Evolutionary conservation across 2,888 invertebrate species (phyloP).

Genomic region (Phaonia tiefii): DNA sequence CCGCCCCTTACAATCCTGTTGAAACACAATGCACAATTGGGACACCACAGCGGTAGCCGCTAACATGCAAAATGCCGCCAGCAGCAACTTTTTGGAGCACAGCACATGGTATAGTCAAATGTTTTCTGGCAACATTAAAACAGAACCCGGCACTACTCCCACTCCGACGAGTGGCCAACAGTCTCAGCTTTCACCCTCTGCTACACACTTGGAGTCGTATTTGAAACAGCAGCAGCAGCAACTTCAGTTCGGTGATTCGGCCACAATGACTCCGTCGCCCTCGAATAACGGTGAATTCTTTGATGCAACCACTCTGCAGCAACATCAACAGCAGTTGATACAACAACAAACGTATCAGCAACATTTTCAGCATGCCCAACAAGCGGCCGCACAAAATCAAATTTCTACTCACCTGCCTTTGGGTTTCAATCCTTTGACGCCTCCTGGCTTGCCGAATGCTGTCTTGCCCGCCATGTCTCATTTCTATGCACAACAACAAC

Average conservation of each 20-base stretch:
- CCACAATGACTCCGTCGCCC: slow-evolving; percentile 77
- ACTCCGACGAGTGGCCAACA: slow-evolving; percentile 25
- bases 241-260: slow-evolving; percentile 65
- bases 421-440: slow-evolving; percentile 84
- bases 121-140: slow-evolving; percentile 78
- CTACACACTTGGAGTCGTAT: slow-evolving; percentile 76
- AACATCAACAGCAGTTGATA: slow-evolving; percentile 72
- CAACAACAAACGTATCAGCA: slow-evolving; percentile 70
- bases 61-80: slow-evolving; percentile 71
- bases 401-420: slow-evolving; percentile 77
- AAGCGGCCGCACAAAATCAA: slow-evolving; percentile 69
- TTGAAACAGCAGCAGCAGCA: slow-evolving; percentile 74
- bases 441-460: slow-evolving; percentile 82
- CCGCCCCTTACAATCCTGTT: too few relatives aligned
- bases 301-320: slow-evolving; percentile 70
- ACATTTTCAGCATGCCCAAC: slow-evolving; percentile 72
- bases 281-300: slow-evolving; percentile 68
- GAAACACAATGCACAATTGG: slow-evolving; percentile 78
- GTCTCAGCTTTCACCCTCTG: slow-evolving; percentile 45
- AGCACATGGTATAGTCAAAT: slow-evolving; percentile 78
- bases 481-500: slow-evolving; percentile 70
- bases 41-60: slow-evolving; percentile 69
- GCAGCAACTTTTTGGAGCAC: slow-evolving; percentile 76
- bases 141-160: slow-evolving; percentile 72
- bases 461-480: slow-evolving; percentile 73